Evolutionary conservation across 2,113 vertebrate genomes (phyloP).

Genomic region (Mionectes macconnelli): DNA sequence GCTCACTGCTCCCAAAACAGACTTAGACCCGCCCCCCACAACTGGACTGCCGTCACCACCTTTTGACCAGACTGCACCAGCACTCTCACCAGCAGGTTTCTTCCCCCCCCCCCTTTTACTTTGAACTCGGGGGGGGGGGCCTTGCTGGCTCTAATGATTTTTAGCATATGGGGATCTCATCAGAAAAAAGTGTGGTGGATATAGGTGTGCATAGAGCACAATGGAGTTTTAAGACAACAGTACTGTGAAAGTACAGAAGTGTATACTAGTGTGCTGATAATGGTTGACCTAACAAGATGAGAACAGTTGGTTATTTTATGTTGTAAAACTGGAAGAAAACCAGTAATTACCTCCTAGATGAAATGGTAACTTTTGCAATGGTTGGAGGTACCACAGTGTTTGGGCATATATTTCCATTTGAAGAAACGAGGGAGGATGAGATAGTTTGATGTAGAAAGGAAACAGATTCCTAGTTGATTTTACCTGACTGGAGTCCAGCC

Average conservation of each 20-base stretch:
- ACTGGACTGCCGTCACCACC: too few relatives aligned
- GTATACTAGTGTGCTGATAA: background rate
- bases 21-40: too few relatives aligned
- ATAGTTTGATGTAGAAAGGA: background rate
- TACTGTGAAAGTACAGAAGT: background rate
- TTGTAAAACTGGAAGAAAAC: background rate
- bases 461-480: background rate
- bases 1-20: too few relatives aligned
- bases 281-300: background rate
- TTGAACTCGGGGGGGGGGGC: too few relatives aligned
- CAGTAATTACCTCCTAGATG: background rate
- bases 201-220: background rate
- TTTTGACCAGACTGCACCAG: too few relatives aligned
- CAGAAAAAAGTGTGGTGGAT: background rate
- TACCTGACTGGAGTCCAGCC: background rate
- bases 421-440: background rate
- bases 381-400: background rate
- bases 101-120: too few relatives aligned
- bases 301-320: background rate
- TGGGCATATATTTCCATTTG: background rate
- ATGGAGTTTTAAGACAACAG: background rate
- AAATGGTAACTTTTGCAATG: background rate
- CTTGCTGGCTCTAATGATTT: background rate
- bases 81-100: too few relatives aligned
- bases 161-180: background rate